A percentile compares a stretch with the other conserved stretches of the same genome.
Evolutionary conservation across 1,140 invertebrate genomes (phyloP).

Genomic region (Drosophila prosaltans): DNA sequence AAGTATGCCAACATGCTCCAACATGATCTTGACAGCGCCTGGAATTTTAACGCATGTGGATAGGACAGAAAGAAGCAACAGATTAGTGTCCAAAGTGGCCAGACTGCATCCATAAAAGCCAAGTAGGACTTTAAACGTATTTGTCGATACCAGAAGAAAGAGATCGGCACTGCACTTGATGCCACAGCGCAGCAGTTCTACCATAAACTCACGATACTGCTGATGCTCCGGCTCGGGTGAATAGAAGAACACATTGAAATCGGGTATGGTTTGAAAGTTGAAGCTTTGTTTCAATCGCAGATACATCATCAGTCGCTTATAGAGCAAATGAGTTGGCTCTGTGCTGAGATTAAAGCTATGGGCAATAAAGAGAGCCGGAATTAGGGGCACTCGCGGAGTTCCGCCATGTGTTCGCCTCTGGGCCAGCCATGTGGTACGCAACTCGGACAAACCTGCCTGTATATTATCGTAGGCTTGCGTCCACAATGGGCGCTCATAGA

Average conservation of each 20-base stretch:
- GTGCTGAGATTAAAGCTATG: constrained; percentile 86
- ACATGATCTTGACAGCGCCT: constrained; percentile 85
- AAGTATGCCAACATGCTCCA: constrained; percentile 86
- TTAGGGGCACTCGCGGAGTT: constrained; percentile 84
- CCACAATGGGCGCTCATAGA: constrained; percentile 84
- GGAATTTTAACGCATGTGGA: constrained; percentile 85
- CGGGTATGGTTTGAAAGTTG: constrained; percentile 87
- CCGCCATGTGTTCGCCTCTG: constrained; percentile 72
- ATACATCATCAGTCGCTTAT: constrained; percentile 86
- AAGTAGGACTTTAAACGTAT: constrained; percentile 86
- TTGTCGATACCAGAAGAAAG: constrained; percentile 85
- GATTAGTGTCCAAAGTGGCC: constrained; percentile 52
- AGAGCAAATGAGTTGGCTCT: constrained; percentile 86
- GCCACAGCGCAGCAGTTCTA: constrained; percentile 87
- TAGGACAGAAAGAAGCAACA: constrained; percentile 86
- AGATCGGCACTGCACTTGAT: constrained; percentile 85
- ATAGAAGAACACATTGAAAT: constrained; percentile 88
- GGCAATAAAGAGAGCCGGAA: constrained; percentile 87
- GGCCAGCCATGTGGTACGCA: constrained; percentile 69
- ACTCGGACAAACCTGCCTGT: constrained; percentile 83
- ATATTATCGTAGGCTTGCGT: constrained; percentile 83
- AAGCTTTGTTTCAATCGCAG: constrained; percentile 87
- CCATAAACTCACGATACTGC: constrained; percentile 86
- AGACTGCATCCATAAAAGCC: constrained; percentile 83
- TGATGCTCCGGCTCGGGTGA: constrained; percentile 86